phyloP scores from a whole-genome alignment of 2,113 vertebrate species.

The Fukomys damarensis region DNA sequence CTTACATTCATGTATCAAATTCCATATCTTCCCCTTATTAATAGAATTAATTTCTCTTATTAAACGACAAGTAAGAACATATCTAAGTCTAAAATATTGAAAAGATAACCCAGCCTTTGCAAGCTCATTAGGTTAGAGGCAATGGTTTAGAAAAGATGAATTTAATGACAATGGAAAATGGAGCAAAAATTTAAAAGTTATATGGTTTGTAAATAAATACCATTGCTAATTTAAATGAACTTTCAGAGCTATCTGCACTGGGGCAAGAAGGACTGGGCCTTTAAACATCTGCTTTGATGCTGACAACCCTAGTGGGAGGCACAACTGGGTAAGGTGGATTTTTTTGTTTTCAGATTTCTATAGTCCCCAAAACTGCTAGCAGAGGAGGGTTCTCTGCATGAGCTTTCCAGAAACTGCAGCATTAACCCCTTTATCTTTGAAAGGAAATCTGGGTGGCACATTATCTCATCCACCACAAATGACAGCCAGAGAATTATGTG shows the following conservation, averaged over 20 bases:
- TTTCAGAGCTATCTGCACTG: neutral
- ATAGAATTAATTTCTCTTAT: conserved; percentile 26
- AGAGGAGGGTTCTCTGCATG: neutral
- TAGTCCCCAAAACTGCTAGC: neutral
- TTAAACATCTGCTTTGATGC: neutral
- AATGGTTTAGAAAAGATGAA: conserved; percentile 40
- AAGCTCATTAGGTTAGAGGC: conserved; percentile 44
- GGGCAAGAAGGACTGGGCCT: neutral
- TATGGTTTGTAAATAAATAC: conserved; percentile 42
- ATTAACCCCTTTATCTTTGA: neutral
- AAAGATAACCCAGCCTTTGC: conserved; percentile 37
- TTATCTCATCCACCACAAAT: neutral
- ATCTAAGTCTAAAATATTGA: neutral
- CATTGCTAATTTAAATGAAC: neutral
- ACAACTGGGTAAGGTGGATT: neutral
- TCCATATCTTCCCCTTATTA: neutral
- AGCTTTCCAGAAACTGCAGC: neutral
- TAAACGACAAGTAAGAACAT: conserved; percentile 41
- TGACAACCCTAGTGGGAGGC: neutral
- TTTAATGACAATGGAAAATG: conserved; percentile 42
- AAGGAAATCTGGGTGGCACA: neutral
- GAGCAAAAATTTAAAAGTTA: conserved; percentile 1
- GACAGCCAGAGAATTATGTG: neutral
- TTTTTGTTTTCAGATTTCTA: neutral
- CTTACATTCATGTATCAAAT: neutral